phyloP scores from a whole-genome alignment of 1,140 invertebrate genomes.

The Drosophila carrolli region DNA sequence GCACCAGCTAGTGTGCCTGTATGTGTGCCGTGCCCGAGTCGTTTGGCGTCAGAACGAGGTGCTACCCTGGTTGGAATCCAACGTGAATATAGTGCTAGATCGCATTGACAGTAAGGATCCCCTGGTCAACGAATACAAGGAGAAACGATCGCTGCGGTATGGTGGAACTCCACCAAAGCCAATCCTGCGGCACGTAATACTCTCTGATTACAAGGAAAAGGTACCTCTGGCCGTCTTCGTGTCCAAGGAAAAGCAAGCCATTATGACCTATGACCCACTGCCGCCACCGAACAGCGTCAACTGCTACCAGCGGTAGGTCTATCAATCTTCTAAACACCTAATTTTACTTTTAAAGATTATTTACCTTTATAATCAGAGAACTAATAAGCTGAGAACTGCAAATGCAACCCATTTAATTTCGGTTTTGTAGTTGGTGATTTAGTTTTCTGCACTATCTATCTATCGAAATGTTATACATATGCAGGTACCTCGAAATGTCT shows the following conservation, averaged over 20 bases:
- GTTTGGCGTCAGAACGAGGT: conserved; percentile 92
- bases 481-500: no score
- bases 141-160: conserved; percentile 86
- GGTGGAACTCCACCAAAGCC: conserved; percentile 87
- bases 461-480: no score
- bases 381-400: no score
- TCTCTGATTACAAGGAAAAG: conserved; percentile 91
- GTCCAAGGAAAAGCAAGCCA: conserved; percentile 85
- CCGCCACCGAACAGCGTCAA: conserved; percentile 91
- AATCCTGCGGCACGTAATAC: conserved; percentile 91
- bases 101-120: conserved; percentile 89
- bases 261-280: conserved; percentile 93
- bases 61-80: conserved; percentile 91
- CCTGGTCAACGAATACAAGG: conserved; percentile 87
- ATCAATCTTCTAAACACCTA: neutral
- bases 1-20: conserved; percentile 90
- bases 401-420: no score
- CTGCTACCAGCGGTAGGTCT: conserved; percentile 86
- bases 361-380: no score
- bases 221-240: conserved; percentile 79
- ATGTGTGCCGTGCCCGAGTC: conserved; percentile 90
- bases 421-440: no score
- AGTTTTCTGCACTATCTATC: no score
- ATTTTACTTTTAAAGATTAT: no score
- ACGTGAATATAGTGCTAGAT: conserved; percentile 88